Conservation (phyloP, 1,140 invertebrate genomes). For the Oscheius sp. region DNA sequence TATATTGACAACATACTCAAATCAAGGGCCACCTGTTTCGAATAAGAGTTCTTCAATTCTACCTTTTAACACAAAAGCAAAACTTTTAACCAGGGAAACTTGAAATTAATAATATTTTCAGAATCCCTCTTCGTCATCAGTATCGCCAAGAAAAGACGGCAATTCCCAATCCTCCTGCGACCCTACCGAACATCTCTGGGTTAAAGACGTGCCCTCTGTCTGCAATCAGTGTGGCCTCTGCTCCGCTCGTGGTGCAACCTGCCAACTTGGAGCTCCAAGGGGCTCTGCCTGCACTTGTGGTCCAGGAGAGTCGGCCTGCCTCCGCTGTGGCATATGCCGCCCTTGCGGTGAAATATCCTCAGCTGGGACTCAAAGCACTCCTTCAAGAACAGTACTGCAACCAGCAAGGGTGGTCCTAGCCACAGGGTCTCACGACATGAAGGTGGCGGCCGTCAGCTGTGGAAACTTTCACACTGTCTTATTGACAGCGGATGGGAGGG, state of each 20-base stretch:
- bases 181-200: conserved; percentile 43
- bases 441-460: conserved; percentile 38
- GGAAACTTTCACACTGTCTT: conserved; percentile 57
- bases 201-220: conserved; percentile 52
- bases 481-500: conserved; percentile 67
- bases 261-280: conserved; percentile 21
- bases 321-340: conserved; percentile 84
- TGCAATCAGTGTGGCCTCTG: conserved; percentile 52
- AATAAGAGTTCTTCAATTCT: no score
- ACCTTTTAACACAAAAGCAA: no score
- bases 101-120: no score
- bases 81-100: no score
- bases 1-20: no score
- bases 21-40: no score
- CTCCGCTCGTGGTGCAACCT: conserved; percentile 46
- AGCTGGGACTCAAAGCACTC: conserved; percentile 52
- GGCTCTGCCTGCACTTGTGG: conserved; percentile 82
- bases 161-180: not conserved
- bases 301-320: conserved; percentile 86
- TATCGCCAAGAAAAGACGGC: conserved; percentile 20
- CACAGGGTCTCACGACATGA: conserved; percentile 14
- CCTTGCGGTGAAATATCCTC: conserved; percentile 73
- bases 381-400: conserved; percentile 29
- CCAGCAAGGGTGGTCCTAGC: conserved; percentile 19
- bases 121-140: not conserved